These are phyloP conservation scores for Pollenia angustigena DNA, from an alignment of 2,888 invertebrate species.

Conservation along the genomic window DNA sequence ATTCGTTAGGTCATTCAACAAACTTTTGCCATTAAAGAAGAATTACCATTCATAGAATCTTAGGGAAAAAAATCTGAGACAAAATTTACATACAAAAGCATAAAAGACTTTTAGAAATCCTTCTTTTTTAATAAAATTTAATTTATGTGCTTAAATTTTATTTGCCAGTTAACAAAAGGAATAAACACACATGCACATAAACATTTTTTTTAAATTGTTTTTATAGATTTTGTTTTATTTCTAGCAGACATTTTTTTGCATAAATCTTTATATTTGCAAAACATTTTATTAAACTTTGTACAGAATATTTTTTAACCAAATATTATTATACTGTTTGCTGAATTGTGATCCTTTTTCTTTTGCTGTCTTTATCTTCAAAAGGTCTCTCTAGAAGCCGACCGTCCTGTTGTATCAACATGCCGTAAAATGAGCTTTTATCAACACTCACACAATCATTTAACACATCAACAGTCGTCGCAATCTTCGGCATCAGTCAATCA, in stretches of 20 bases:
- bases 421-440: constrained; percentile 83
- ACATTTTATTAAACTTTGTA: not conserved
- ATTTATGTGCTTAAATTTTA: not conserved
- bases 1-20: too few species aligned
- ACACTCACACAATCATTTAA: constrained; percentile 75
- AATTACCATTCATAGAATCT: not conserved
- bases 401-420: constrained; percentile 83
- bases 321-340: not conserved
- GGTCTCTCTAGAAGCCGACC: constrained; percentile 84
- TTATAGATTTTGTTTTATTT: too few species aligned
- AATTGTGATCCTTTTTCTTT: not conserved
- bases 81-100: not conserved
- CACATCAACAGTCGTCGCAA: constrained; percentile 63
- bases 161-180: too few species aligned
- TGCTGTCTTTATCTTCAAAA: constrained; percentile 69
- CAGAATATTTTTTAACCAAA: constrained; percentile 3
- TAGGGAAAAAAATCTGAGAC: not conserved
- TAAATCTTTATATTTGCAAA: too few species aligned
- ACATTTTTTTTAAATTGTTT: too few species aligned
- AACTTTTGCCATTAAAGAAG: too few species aligned
- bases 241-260: not conserved
- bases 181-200: too few species aligned
- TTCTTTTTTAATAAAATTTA: too few species aligned
- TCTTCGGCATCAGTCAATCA: constrained; percentile 65
- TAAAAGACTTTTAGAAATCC: too few species aligned